phyloP scores from a whole-genome alignment of 2,113 vertebrate species.

The Calcarius ornatus region DNA sequence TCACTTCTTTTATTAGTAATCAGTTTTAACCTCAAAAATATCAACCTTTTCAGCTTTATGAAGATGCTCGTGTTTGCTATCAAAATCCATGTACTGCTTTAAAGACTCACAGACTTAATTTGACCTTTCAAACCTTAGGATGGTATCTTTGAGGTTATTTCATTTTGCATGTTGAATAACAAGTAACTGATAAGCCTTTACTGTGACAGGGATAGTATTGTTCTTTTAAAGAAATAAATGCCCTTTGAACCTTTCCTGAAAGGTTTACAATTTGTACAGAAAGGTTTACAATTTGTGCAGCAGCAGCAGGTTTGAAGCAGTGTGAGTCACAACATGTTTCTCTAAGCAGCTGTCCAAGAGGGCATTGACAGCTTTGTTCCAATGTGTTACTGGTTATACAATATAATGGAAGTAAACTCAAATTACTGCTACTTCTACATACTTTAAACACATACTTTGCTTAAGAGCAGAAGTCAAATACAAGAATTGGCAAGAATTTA shows the following conservation, averaged over 20 bases:
- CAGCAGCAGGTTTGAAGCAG: background rate
- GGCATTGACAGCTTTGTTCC: background rate
- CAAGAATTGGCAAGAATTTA: background rate
- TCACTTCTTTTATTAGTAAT: background rate
- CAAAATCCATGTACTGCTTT: background rate
- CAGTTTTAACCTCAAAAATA: slow-evolving; percentile 16
- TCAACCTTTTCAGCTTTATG: background rate
- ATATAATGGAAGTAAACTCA: background rate
- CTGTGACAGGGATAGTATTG: background rate
- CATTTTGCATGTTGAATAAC: background rate
- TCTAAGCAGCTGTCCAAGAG: background rate
- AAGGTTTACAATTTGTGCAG: background rate
- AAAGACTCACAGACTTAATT: background rate
- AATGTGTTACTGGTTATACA: background rate
- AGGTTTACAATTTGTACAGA: background rate
- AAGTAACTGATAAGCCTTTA: background rate
- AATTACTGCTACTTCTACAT: background rate
- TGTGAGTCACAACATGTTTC: background rate
- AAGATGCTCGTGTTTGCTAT: slow-evolving; percentile 2
- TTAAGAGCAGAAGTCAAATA: background rate
- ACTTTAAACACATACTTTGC: background rate
- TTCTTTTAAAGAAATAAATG: background rate
- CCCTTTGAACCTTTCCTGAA: background rate
- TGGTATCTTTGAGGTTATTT: background rate
- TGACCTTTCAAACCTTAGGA: background rate